Evolutionary conservation across 2,888 invertebrate species (phyloP).

Genomic region (Lampropteryx suffumata): DNA sequence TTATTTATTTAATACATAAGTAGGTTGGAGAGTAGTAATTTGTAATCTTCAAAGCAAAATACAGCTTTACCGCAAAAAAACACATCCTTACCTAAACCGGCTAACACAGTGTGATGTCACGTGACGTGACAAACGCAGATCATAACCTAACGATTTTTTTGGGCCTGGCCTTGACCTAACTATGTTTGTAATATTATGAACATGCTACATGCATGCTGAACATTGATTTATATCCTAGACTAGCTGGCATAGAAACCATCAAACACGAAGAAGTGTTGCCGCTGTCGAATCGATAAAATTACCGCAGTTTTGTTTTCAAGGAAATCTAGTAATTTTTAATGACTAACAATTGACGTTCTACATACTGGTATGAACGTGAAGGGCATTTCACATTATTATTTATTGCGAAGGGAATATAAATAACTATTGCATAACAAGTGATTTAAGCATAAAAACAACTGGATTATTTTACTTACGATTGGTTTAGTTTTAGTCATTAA

Average conservation of each 20-base stretch:
- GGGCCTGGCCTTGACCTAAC: conserved; percentile 32
- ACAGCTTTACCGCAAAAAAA: not conserved
- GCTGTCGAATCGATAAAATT: conserved; percentile 78
- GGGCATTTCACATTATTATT: not conserved
- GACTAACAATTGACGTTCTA: not conserved
- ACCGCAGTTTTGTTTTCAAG: conserved; percentile 80
- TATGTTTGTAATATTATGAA: conserved; percentile 12
- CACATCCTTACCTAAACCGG: conserved; percentile 1
- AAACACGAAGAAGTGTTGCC: conserved; percentile 59
- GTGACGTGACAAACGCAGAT: conserved; percentile 21
- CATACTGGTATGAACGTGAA: conserved; percentile 11
- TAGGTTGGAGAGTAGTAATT: too few species aligned
- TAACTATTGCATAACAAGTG: conserved; percentile 26
- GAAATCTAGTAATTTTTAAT: conserved; percentile 39
- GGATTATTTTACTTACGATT: conserved; percentile 56
- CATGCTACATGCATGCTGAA: conserved; percentile 28
- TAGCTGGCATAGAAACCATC: conserved; percentile 61
- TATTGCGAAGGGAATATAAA: not conserved
- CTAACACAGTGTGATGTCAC: not conserved
- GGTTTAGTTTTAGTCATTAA: conserved; percentile 63
- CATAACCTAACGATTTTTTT: conserved; percentile 25
- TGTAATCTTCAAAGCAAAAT: too few species aligned
- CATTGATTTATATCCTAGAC: conserved; percentile 48
- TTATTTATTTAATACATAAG: too few species aligned
- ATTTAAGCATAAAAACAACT: conserved; percentile 45